Percentiles rank a stretch among this genome's conserved stretches.
Conservation (phyloP, 1,140 invertebrate genomes). For the Gryon sp. region DNA sequence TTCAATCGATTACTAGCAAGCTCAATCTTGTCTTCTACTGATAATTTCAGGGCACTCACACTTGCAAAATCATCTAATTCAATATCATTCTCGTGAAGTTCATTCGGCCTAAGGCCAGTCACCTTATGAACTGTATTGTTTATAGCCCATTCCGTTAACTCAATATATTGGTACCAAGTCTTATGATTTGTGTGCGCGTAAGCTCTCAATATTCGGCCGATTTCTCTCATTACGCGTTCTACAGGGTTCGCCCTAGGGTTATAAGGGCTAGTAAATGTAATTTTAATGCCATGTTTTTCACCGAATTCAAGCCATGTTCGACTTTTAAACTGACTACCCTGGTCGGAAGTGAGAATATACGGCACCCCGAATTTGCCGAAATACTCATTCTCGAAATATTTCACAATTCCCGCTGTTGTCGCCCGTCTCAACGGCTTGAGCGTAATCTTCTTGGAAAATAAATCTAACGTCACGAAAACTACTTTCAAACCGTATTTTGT, state of each 20-base stretch:
- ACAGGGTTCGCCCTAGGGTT: slow-evolving; percentile 6
- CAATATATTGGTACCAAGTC: neutral
- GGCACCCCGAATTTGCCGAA: neutral
- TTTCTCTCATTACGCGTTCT: slow-evolving; percentile 4
- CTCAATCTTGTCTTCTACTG: neutral
- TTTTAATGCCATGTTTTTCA: neutral
- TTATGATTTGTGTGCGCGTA: neutral
- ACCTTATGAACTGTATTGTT: slow-evolving; percentile 2
- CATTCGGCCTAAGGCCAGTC: neutral
- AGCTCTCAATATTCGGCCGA: neutral
- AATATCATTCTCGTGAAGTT: neutral
- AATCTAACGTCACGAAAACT: neutral
- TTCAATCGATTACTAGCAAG: neutral
- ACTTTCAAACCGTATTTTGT: slow-evolving; percentile 8
- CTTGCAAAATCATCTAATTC: no score
- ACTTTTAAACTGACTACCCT: neutral
- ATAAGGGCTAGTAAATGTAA: neutral
- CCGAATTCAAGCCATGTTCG: neutral
- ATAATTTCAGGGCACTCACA: neutral
- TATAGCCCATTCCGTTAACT: neutral
- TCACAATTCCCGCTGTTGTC: neutral
- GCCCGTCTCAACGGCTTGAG: neutral
- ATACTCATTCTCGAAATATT: neutral
- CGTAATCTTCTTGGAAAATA: neutral
- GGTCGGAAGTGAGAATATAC: neutral